phyloP scores from a whole-genome alignment of 2,888 invertebrate species.

The Galerucella pusilla region DNA sequence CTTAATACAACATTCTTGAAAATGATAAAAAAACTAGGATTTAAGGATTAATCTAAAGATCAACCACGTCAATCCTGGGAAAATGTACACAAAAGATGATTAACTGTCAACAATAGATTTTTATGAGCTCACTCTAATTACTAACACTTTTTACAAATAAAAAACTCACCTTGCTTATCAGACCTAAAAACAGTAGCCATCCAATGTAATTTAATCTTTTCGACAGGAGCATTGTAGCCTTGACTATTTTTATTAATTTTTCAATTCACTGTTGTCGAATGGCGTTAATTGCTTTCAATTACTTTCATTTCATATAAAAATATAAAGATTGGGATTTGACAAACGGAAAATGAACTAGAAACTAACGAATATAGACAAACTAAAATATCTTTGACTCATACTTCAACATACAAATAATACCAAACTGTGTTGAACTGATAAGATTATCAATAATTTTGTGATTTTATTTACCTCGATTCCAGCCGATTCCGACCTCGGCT shows the following conservation, averaged over 20 bases:
- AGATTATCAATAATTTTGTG: background rate
- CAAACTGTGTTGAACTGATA: background rate
- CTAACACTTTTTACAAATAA: background rate
- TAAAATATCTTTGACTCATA: background rate
- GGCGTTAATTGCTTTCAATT: conserved; percentile 3
- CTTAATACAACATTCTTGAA: no score
- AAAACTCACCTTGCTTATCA: conserved; percentile 33
- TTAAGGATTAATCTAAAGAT: no score
- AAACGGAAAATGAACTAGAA: background rate
- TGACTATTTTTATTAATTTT: conserved; percentile 7
- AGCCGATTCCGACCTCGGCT: background rate
- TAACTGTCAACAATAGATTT: background rate
- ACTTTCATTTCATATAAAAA: background rate
- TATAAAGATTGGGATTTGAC: background rate
- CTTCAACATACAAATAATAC: background rate
- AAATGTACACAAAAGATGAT: no score
- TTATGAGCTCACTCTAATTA: background rate
- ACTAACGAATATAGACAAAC: background rate
- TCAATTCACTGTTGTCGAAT: background rate
- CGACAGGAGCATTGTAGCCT: conserved; percentile 2
- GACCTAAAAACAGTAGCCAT: conserved; percentile 32
- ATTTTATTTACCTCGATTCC: conserved; percentile 3
- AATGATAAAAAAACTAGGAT: no score
- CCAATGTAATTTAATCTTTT: conserved; percentile 13
- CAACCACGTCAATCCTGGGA: no score